A percentile compares a stretch with the other conserved stretches of the same genome.
Conservation (phyloP, 35 echinoderm and acorn worm species). For the Stichopus chloronotus region DNA sequence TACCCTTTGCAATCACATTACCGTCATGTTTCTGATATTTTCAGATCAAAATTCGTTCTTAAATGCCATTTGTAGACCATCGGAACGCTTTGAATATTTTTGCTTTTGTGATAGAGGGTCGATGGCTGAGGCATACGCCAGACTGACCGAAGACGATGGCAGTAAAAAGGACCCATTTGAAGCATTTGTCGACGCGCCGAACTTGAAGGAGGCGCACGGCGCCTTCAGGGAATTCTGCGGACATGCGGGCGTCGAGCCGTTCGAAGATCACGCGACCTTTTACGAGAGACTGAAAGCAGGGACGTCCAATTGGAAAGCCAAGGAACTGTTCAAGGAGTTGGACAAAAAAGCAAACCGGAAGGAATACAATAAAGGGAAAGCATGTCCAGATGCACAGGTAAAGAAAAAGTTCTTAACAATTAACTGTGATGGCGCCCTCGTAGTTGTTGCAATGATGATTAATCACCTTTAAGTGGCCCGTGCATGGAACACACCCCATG, state of each 20-base stretch:
- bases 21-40: too few species aligned
- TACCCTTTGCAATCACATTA: too few species aligned
- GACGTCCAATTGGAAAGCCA: slow-evolving; percentile 30
- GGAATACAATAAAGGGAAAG: slow-evolving; percentile 47
- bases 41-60: too few species aligned
- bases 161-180: slow-evolving; percentile 3
- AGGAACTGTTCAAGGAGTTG: background rate
- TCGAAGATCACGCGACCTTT: background rate
- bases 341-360: slow-evolving; percentile 44
- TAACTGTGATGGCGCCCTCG: too few species aligned
- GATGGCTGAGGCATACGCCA: background rate
- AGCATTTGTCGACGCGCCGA: slow-evolving; percentile 6
- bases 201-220: background rate
- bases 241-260: background rate
- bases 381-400: slow-evolving; percentile 45
- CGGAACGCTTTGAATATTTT: background rate
- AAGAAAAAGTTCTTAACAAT: background rate
- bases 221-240: background rate
- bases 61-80: too few species aligned
- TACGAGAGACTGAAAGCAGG: background rate
- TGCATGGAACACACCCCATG: too few species aligned
- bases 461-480: too few species aligned
- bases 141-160: background rate
- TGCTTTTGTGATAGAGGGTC: background rate
- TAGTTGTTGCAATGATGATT: too few species aligned